phyloP scores from a whole-genome alignment of 2,113 vertebrate species.

The Mionectes macconnelli region DNA sequence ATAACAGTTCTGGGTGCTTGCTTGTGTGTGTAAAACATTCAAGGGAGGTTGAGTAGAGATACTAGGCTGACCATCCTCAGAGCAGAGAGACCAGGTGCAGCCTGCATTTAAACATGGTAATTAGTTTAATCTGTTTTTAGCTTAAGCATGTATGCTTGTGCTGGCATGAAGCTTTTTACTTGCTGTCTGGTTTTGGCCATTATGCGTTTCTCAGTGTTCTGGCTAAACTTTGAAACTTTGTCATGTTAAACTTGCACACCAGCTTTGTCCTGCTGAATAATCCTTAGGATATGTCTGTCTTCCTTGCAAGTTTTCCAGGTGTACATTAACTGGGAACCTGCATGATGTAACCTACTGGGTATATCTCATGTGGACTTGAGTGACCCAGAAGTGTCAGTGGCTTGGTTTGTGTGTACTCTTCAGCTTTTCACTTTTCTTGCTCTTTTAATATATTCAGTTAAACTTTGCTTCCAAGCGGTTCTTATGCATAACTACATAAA shows the following conservation, averaged over 20 bases:
- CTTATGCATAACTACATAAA: constrained; percentile 30
- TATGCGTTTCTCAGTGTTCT: neutral
- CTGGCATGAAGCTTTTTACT: constrained; percentile 47
- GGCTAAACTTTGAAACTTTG: constrained; percentile 4
- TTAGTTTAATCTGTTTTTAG: constrained; percentile 25
- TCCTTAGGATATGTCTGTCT: constrained; percentile 49
- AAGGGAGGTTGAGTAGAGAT: neutral
- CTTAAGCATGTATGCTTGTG: constrained; percentile 47
- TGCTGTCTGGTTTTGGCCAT: constrained; percentile 11
- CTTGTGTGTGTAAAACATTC: neutral
- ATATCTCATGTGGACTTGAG: constrained; percentile 39
- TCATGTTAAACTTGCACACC: constrained; percentile 8
- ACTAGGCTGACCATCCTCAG: constrained; percentile 3
- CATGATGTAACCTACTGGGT: constrained; percentile 59
- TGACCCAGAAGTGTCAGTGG: constrained; percentile 49
- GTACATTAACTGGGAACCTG: constrained; percentile 49
- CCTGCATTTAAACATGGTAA: constrained; percentile 23
- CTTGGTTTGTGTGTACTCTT: constrained; percentile 50
- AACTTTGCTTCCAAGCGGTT: constrained; percentile 34
- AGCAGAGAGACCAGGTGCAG: constrained; percentile 27
- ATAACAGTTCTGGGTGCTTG: constrained; percentile 2
- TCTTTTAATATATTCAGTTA: constrained; percentile 26
- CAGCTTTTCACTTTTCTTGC: constrained; percentile 49
- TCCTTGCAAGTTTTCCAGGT: constrained; percentile 51
- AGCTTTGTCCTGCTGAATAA: constrained; percentile 28